Conservation (phyloP, 2,888 invertebrate species). For the Xestobium rufovillosum region DNA sequence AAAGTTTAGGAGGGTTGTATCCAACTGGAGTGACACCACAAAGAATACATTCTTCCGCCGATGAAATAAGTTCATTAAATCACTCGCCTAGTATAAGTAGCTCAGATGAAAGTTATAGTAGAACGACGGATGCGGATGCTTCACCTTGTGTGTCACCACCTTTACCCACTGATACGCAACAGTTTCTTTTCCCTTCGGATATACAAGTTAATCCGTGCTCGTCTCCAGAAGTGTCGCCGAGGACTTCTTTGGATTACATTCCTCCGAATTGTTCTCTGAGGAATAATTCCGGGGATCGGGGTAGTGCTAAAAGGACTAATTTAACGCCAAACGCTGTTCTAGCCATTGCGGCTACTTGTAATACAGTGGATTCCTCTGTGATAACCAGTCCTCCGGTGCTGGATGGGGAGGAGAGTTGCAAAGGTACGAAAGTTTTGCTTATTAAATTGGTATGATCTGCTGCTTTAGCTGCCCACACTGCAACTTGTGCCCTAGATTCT, state of each 20-base stretch:
- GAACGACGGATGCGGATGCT: slow-evolving; percentile 67
- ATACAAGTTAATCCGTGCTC: slow-evolving; percentile 48
- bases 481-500: no score
- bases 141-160: slow-evolving; percentile 48
- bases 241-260: slow-evolving; percentile 46
- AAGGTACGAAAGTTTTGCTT: no score
- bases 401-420: slow-evolving; percentile 56
- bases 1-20: slow-evolving; percentile 50
- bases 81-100: slow-evolving; percentile 77
- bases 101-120: slow-evolving; percentile 77
- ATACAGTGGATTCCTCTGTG: slow-evolving; percentile 44
- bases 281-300: slow-evolving; percentile 33
- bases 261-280: slow-evolving; percentile 45
- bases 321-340: slow-evolving; percentile 53
- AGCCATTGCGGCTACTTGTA: slow-evolving; percentile 43
- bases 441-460: no score
- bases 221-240: slow-evolving; percentile 40
- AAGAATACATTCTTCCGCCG: slow-evolving; percentile 69
- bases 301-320: slow-evolving; percentile 34
- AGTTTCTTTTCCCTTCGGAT: slow-evolving; percentile 57
- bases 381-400: slow-evolving; percentile 50
- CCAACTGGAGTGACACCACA: slow-evolving; percentile 43
- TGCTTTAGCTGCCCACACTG: no score
- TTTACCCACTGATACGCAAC: slow-evolving; percentile 44
- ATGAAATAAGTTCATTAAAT: slow-evolving; percentile 73